Percentiles rank a stretch among this genome's conserved stretches.
phyloP scores from a whole-genome alignment of 1,140 invertebrate genomes.

The Telenomus remus region DNA sequence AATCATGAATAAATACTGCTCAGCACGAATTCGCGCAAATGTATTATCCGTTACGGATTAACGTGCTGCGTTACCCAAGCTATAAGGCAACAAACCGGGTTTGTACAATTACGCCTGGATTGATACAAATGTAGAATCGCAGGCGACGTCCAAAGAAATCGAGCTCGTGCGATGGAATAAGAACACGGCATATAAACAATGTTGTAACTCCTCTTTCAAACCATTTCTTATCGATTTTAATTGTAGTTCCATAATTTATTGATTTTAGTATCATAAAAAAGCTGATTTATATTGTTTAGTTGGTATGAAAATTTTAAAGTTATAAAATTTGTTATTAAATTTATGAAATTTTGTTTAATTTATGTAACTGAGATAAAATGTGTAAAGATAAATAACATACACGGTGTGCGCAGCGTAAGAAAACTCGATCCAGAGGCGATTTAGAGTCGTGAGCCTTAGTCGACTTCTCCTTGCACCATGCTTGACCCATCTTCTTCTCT shows the following conservation, averaged over 20 bases:
- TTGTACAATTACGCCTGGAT: slow-evolving; percentile 31
- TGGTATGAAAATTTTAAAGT: too few species aligned
- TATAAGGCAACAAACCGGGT: slow-evolving; percentile 22
- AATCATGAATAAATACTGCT: slow-evolving; percentile 40
- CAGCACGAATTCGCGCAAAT: slow-evolving; percentile 18
- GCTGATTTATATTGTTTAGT: too few species aligned
- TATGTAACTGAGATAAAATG: too few species aligned
- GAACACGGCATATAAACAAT: too few species aligned
- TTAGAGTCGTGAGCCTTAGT: slow-evolving; percentile 73
- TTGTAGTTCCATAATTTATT: too few species aligned
- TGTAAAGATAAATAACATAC: too few species aligned
- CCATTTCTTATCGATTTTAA: too few species aligned
- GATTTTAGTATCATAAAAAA: too few species aligned
- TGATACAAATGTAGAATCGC: slow-evolving; percentile 18
- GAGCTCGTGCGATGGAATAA: neutral
- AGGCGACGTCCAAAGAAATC: neutral
- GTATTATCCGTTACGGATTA: slow-evolving; percentile 37
- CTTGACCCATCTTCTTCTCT: slow-evolving; percentile 68
- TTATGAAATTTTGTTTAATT: too few species aligned
- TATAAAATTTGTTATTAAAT: too few species aligned
- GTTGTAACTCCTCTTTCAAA: too few species aligned
- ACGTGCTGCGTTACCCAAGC: slow-evolving; percentile 8
- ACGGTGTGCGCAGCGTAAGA: slow-evolving; percentile 70
- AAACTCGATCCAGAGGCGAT: slow-evolving; percentile 71
- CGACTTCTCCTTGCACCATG: slow-evolving; percentile 72